Base-by-base conservation (phyloP, 2,888 invertebrate genomes). In the Idaea aversata region DNA sequence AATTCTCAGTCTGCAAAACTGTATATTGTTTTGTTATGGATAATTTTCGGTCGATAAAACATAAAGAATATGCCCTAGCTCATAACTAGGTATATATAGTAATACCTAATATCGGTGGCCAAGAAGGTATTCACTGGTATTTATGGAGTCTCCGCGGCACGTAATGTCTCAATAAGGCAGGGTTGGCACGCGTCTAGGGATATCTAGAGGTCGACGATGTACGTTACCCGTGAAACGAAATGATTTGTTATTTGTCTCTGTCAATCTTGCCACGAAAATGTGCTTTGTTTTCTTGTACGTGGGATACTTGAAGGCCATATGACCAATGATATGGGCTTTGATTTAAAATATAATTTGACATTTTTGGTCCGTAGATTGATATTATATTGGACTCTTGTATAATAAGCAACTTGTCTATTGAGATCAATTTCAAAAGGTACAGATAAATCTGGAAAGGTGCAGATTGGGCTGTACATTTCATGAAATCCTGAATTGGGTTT, bases 81-180 rank as follows among this genome's bases (percentile, higher is more conserved):
- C 10, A 13, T 47, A 36, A 25, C 25, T 25, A 25, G 25, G 25
- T 36, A 47, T 47, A 5, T 47, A 47, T 47, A 47, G 47, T 47
- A 13, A 7, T 59, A 61, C 68, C 66, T 64, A 67, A 68, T 68
- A 67, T 66, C 69, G 67, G 69, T 63, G 67, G 68, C 67, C 66
- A 67, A 69, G 47, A 47, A 47, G 47, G 70, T 70, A 70, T 67
- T 73, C 68, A 74, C 67, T 69, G 72, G 70, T 74, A 74, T 72
- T 70, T 73, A 72, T 71, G 70, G 65, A 65, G 70, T 59, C 66
- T 70, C 67, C 70, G 70, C 15, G 72, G 71, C 69, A 67, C 70
- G 68, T 74, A 69, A 72, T 71, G 72, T 70, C 71, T 72, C 72
- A 72, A 75, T 75, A 72, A 71, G 68, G 69, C 68, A 60, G 65